Evolutionary conservation across 2,797 vertebrate genomes (phyloP).

Genomic region (Ctenopoma multispine): DNA sequence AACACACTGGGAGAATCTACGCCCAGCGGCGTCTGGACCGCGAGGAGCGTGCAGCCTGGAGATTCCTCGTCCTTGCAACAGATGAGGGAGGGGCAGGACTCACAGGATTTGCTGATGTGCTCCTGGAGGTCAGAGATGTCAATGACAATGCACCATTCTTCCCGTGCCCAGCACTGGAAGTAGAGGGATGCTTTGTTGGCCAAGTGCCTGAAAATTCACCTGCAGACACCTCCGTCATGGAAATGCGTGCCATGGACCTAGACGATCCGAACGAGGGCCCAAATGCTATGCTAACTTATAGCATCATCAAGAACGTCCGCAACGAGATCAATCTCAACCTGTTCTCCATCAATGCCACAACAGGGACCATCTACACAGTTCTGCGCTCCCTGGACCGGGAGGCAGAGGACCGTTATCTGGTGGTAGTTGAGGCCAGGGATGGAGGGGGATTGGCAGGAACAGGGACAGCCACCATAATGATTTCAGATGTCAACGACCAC

Average conservation of each 20-base stretch:
- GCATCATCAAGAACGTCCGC: conserved; percentile 88
- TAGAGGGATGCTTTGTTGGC: conserved; percentile 86
- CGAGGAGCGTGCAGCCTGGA: conserved; percentile 87
- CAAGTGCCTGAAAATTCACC: conserved; percentile 88
- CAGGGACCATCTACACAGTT: conserved; percentile 88
- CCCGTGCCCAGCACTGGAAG: conserved; percentile 79
- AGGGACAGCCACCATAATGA: conserved; percentile 89
- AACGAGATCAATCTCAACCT: conserved; percentile 91
- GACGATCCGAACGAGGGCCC: conserved; percentile 87
- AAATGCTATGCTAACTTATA: conserved; percentile 89
- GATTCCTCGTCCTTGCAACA: conserved; percentile 90
- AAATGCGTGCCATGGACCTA: conserved; percentile 90
- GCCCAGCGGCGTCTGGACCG: conserved; percentile 86
- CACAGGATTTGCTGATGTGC: conserved; percentile 91
- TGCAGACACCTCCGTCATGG: conserved; percentile 89
- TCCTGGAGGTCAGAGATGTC: conserved; percentile 88
- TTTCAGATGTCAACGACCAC: conserved; percentile 91
- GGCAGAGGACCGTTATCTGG: conserved; percentile 84
- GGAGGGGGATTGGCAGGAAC: conserved; percentile 90
- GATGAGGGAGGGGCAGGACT: conserved; percentile 90
- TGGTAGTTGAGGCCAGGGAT: conserved; percentile 91
- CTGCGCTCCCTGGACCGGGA: conserved; percentile 89
- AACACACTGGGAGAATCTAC: conserved; percentile 85
- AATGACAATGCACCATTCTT: conserved; percentile 91
- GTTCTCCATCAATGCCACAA: conserved; percentile 89